Conservation (phyloP, 2,113 vertebrate genomes). For the Gorsachius goisagi region DNA sequence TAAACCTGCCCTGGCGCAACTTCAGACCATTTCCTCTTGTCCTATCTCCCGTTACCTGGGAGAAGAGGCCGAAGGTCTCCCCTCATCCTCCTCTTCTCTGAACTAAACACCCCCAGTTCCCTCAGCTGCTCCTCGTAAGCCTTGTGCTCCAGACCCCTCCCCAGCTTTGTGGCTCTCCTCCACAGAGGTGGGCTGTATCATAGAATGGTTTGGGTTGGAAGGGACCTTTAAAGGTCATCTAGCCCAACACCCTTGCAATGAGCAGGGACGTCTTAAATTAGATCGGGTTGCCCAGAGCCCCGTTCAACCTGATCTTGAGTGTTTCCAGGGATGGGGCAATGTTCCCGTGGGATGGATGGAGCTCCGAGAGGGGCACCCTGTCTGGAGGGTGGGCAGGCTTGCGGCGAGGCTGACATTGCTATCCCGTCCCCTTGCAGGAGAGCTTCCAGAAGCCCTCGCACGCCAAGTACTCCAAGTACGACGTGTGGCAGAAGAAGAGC, state of each 20-base stretch:
- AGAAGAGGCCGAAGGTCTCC: too few relatives aligned
- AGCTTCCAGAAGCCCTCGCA: conserved; percentile 83
- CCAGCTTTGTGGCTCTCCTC: too few relatives aligned
- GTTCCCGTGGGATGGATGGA: neutral
- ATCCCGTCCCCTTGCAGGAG: conserved; percentile 72
- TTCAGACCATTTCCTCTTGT: too few relatives aligned
- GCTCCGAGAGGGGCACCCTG: neutral
- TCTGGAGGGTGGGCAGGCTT: neutral
- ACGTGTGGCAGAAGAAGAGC: conserved; percentile 87
- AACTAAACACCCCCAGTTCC: too few relatives aligned
- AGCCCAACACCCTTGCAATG: neutral
- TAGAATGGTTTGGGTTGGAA: neutral
- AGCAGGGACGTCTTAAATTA: neutral
- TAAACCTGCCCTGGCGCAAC: too few relatives aligned
- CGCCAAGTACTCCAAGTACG: conserved; percentile 86
- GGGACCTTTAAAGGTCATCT: neutral
- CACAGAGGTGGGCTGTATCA: too few relatives aligned
- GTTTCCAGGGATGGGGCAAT: neutral
- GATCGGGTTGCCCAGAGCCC: neutral
- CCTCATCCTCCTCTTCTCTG: too few relatives aligned
- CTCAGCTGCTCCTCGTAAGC: too few relatives aligned
- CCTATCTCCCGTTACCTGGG: too few relatives aligned
- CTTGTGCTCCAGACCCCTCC: too few relatives aligned
- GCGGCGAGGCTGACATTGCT: neutral
- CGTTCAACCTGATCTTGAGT: neutral